These are phyloP conservation scores for Marmota monax DNA, from an alignment of 2,113 vertebrate genomes.

Conservation along the genomic window DNA sequence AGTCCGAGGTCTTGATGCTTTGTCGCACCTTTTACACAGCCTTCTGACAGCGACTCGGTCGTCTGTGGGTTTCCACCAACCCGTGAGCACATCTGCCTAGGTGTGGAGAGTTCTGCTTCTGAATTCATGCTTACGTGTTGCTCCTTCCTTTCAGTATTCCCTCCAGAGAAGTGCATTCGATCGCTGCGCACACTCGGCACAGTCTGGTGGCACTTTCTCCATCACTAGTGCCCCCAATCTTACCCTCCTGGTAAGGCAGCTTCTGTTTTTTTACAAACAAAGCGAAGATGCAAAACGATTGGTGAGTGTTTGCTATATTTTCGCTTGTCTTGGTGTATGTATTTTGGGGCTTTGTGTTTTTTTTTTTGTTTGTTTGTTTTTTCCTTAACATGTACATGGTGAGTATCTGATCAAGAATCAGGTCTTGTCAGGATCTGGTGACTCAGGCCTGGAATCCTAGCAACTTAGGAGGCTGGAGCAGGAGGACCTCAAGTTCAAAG, in stretches of 20 bases:
- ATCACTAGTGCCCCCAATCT: slow-evolving; percentile 88
- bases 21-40: not conserved
- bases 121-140: fast-evolving
- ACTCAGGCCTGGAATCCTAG: no score
- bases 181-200: slow-evolving; percentile 88
- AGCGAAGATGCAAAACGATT: slow-evolving; percentile 95
- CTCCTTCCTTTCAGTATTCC: slow-evolving; percentile 89
- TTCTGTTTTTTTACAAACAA: slow-evolving; percentile 98
- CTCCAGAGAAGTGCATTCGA: slow-evolving; percentile 96
- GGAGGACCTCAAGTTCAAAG: no score
- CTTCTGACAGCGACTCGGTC: fast-evolving
- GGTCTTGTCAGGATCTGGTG: not conserved
- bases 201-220: slow-evolving; percentile 87
- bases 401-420: not conserved
- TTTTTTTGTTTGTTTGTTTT: no score
- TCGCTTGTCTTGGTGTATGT: fast-evolving
- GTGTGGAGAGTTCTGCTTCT: not conserved
- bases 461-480: no score
- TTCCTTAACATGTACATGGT: not conserved
- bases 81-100: not conserved
- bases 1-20: no score
- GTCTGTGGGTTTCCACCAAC: not conserved
- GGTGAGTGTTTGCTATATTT: slow-evolving; percentile 87
- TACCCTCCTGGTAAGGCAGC: slow-evolving; percentile 93
- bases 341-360: not conserved